A percentile compares a stretch with the other conserved stretches of the same genome.
phyloP scores from a whole-genome alignment of 2,888 invertebrate genomes.

The Ectropis crepuscularia region DNA sequence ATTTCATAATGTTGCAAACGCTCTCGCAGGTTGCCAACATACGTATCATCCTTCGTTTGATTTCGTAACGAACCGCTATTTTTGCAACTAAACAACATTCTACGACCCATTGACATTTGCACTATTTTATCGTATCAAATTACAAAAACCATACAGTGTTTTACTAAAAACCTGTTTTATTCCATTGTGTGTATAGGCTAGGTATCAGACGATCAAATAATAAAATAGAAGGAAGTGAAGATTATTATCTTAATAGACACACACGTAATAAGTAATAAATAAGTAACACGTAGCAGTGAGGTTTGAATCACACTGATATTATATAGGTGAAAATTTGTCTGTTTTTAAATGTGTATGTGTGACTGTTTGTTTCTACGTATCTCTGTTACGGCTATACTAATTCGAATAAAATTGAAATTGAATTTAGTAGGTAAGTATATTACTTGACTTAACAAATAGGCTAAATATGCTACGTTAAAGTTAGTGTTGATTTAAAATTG shows the following conservation, averaged over 20 bases:
- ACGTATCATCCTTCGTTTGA: slow-evolving; percentile 21
- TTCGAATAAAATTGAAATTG: no score
- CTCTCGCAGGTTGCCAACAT: slow-evolving; percentile 10
- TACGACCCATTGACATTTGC: slow-evolving; percentile 34
- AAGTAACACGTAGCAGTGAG: no score
- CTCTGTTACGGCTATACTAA: no score
- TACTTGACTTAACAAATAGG: no score
- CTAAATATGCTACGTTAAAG: no score
- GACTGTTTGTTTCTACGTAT: no score
- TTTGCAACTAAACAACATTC: slow-evolving; percentile 34
- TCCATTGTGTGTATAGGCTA: slow-evolving; percentile 1
- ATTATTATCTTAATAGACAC: background rate
- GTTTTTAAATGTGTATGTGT: no score
- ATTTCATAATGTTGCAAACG: no score
- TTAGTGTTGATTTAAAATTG: no score
- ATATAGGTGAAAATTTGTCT: no score
- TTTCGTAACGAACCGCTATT: slow-evolving; percentile 28
- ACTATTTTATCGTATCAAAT: slow-evolving; percentile 27
- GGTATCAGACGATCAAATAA: background rate
- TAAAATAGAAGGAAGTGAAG: slow-evolving; percentile 1
- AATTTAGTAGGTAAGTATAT: no score
- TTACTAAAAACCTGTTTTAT: slow-evolving; percentile 15
- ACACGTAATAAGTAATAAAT: background rate
- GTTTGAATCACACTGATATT: no score
- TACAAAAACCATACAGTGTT: slow-evolving; percentile 21